phyloP scores from a whole-genome alignment of 2,113 vertebrate species.

The Mirza zaza region DNA sequence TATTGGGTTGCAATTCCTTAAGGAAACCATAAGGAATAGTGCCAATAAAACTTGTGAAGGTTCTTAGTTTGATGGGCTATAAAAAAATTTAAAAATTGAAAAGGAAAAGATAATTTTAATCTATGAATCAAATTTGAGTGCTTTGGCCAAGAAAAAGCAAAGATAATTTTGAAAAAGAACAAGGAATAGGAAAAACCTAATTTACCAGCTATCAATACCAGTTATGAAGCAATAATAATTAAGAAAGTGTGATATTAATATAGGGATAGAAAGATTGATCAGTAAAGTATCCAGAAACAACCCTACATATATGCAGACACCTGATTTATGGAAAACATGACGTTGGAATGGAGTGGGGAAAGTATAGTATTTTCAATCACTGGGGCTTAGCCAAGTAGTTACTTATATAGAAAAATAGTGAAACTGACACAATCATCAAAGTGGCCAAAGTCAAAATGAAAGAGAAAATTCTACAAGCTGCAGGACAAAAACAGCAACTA shows the following conservation, averaged over 20 bases:
- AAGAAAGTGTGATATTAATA: not conserved
- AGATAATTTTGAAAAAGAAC: not conserved
- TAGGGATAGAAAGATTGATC: not conserved
- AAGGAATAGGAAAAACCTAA: not conserved
- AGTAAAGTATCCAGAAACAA: not conserved
- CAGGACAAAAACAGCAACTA: too few species aligned
- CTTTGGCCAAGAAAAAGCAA: not conserved
- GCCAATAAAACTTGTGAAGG: not conserved
- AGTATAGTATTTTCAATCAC: not conserved
- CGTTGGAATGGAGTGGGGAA: rapidly evolving
- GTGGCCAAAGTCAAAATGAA: too few species aligned
- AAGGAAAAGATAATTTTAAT: slow-evolving; percentile 12
- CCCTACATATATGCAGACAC: not conserved
- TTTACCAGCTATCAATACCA: not conserved
- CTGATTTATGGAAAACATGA: not conserved
- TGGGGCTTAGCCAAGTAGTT: not conserved
- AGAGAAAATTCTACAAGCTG: too few species aligned
- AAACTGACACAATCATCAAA: not conserved
- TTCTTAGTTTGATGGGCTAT: too few species aligned
- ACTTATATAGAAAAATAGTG: not conserved
- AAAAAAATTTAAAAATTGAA: not conserved
- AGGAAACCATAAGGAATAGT: not conserved
- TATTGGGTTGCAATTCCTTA: not conserved
- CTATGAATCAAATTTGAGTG: not conserved
- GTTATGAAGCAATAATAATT: not conserved